These are phyloP conservation scores for Carassius carassius DNA, from an alignment of 2,113 vertebrate genomes.

Conservation along the genomic window DNA sequence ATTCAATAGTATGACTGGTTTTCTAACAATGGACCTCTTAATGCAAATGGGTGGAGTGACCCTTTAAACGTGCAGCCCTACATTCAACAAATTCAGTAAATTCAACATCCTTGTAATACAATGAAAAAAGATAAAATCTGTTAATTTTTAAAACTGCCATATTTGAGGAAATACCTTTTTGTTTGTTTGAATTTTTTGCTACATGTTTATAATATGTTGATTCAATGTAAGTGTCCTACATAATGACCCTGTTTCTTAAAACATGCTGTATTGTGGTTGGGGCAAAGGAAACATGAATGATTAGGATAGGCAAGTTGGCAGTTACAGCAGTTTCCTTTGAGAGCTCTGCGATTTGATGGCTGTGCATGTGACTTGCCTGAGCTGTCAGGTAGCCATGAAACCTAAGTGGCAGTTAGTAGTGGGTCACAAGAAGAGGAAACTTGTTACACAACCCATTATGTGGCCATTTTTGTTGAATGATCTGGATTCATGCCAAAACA, in stretches of 20 bases:
- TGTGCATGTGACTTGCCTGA: conserved; percentile 5
- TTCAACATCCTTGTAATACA: neutral
- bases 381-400: conserved; percentile 11
- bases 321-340: conserved; percentile 13
- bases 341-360: neutral
- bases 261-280: neutral
- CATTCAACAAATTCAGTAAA: neutral
- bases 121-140: too few species aligned
- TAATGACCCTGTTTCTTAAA: neutral
- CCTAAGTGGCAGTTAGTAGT: conserved; percentile 34
- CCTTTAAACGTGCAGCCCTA: too few species aligned
- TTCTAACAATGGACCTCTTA: too few species aligned
- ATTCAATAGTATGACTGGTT: too few species aligned
- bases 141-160: too few species aligned
- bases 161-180: neutral
- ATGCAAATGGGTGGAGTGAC: too few species aligned
- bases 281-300: conserved; percentile 15
- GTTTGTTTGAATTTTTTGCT: neutral
- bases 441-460: conserved; percentile 32
- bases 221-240: neutral
- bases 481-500: conserved; percentile 7
- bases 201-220: neutral
- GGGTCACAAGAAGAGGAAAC: conserved; percentile 31
- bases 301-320: neutral
- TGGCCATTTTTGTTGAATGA: conserved; percentile 40